Conservation (phyloP, 2,888 invertebrate species). For the Meloe dianella region DNA sequence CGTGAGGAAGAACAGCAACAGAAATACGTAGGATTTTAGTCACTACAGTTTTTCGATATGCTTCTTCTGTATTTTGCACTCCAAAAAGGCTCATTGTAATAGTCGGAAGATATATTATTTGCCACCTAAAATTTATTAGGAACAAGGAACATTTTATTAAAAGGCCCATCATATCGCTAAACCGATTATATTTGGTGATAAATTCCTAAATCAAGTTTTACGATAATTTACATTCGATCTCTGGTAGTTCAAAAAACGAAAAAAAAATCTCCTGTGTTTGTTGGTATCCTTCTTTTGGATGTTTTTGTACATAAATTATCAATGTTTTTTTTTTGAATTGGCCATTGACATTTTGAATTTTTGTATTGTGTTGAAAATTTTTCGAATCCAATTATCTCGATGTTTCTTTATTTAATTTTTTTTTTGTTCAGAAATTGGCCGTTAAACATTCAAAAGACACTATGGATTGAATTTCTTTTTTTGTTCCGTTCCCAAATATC, state of each 20-base stretch:
- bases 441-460: background rate
- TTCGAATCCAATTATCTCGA: background rate
- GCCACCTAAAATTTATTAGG: background rate
- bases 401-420: too few species aligned
- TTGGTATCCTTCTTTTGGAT: background rate
- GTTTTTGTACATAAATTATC: background rate
- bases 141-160: background rate
- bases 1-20: background rate
- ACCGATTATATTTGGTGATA: background rate
- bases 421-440: background rate
- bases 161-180: too few species aligned
- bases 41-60: too few species aligned
- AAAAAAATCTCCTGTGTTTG: too few species aligned
- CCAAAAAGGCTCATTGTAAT: too few species aligned
- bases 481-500: too few species aligned
- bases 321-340: background rate
- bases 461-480: background rate
- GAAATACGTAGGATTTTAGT: background rate
- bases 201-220: background rate
- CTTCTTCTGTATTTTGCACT: too few species aligned
- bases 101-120: background rate
- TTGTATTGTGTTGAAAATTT: background rate
- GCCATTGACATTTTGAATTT: background rate
- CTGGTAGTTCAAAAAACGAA: background rate
- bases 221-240: background rate